A percentile compares a stretch with the other conserved stretches of the same genome.
These are phyloP conservation scores for Leptodactylus fallax DNA, from an alignment of 2,797 vertebrate species.

Conservation along the genomic window DNA sequence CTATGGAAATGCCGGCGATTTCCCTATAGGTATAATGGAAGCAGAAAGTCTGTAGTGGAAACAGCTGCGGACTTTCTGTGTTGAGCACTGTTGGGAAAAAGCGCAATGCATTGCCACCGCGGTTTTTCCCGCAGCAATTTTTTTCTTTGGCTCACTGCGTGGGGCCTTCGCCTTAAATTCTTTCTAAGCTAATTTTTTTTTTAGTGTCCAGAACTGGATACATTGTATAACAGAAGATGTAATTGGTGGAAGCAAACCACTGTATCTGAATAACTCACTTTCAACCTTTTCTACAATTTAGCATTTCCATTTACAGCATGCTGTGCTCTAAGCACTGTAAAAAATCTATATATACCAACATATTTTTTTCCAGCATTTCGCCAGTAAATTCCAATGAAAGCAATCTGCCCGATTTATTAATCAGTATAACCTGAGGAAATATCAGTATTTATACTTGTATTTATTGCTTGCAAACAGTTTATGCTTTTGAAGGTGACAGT, in stretches of 20 bases:
- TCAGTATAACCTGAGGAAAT: background rate
- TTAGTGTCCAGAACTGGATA: background rate
- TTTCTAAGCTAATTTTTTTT: too few species aligned
- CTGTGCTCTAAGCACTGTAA: background rate
- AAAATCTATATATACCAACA: background rate
- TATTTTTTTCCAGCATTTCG: background rate
- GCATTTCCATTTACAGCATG: background rate
- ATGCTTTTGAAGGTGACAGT: background rate
- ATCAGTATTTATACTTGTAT: slow-evolving; percentile 4
- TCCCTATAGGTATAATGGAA: too few species aligned
- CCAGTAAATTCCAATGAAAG: background rate
- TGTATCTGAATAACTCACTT: background rate
- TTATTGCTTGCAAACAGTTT: background rate
- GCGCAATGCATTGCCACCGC: too few species aligned
- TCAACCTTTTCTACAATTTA: background rate
- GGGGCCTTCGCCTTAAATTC: too few species aligned
- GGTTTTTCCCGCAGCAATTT: too few species aligned
- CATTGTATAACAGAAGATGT: background rate
- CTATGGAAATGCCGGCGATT: too few species aligned
- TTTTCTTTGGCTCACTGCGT: too few species aligned
- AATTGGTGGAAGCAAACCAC: background rate
- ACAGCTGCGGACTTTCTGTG: too few species aligned
- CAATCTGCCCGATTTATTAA: background rate
- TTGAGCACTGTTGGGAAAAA: too few species aligned
- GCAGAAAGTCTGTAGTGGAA: too few species aligned